Conservation (phyloP, 2,797 vertebrate genomes). For the Acanthurus tractus region DNA sequence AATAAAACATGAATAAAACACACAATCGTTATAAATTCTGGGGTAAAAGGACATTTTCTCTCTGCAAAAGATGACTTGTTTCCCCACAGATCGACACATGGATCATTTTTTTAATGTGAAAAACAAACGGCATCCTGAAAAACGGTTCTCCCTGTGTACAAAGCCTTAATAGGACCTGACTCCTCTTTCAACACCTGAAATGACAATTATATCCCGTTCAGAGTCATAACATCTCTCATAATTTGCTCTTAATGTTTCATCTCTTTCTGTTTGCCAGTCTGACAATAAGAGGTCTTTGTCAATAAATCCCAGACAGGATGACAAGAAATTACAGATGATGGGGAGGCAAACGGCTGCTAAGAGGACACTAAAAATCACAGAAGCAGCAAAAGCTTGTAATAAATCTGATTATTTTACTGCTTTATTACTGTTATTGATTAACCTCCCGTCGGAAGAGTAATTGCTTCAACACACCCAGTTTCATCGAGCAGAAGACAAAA, state of each 20-base stretch:
- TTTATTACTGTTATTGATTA: neutral
- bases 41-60: neutral
- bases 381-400: neutral
- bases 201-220: conserved; percentile 16
- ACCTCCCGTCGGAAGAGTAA: neutral
- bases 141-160: too few relatives aligned
- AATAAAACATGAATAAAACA: too few relatives aligned
- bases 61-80: too few relatives aligned
- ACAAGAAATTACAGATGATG: conserved; percentile 1
- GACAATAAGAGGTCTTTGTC: neutral
- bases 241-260: conserved; percentile 9
- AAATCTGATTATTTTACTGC: neutral
- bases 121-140: neutral
- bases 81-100: neutral
- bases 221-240: conserved; percentile 27
- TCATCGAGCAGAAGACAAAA: neutral
- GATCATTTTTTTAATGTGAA: too few relatives aligned
- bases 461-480: neutral
- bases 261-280: neutral
- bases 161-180: neutral
- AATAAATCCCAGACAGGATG: neutral
- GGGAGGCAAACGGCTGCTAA: neutral
- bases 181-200: neutral
- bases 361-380: neutral
- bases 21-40: too few relatives aligned